These are phyloP conservation scores for Lasioglossum calceatum DNA, from an alignment of 2,888 invertebrate species.

Conservation along the genomic window DNA sequence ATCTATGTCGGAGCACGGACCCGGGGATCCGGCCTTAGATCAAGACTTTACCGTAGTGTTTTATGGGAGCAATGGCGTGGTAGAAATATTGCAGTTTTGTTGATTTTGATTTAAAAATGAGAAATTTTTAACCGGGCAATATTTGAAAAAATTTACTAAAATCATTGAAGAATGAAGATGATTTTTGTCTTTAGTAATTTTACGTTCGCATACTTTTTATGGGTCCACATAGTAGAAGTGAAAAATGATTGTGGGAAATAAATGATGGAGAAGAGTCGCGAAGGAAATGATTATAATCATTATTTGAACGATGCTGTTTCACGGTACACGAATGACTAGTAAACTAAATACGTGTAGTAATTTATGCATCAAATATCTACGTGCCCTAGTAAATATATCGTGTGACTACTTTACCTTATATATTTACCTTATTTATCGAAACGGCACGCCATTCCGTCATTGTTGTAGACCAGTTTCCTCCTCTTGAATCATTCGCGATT, in stretches of 20 bases:
- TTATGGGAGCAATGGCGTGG: too few species aligned
- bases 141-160: too few species aligned
- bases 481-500: slow-evolving; percentile 9
- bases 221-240: neutral
- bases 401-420: slow-evolving; percentile 12
- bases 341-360: slow-evolving; percentile 33
- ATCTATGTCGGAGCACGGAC: too few species aligned
- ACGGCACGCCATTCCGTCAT: slow-evolving; percentile 27
- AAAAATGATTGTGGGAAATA: neutral
- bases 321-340: slow-evolving; percentile 9
- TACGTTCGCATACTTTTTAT: too few species aligned
- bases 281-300: neutral
- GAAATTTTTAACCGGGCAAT: too few species aligned
- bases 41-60: too few species aligned
- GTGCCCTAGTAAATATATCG: neutral
- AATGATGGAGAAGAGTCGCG: neutral
- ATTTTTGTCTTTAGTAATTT: too few species aligned
- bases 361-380: slow-evolving; percentile 37
- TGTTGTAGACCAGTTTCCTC: slow-evolving; percentile 23
- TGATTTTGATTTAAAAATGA: too few species aligned
- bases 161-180: too few species aligned
- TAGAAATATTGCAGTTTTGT: too few species aligned
- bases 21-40: too few species aligned
- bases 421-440: slow-evolving; percentile 9
- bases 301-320: neutral